phyloP scores from a whole-genome alignment of 2,113 vertebrate species.

The Leucoraja erinaceus region DNA sequence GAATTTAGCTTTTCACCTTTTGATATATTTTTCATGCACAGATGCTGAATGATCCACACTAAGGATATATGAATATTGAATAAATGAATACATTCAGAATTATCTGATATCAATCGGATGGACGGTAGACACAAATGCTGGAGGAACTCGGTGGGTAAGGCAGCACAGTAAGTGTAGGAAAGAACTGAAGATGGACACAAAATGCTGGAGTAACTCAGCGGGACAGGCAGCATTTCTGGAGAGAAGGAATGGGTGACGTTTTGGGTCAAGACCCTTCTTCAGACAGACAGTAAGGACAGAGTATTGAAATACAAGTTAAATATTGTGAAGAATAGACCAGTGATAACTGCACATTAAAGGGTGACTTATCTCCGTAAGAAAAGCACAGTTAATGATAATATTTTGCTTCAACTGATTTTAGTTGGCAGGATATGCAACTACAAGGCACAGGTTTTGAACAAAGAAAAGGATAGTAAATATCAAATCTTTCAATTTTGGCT shows the following conservation, averaged over 20 bases:
- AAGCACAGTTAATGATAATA: background rate
- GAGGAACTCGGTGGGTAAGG: no score
- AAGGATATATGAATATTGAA: background rate
- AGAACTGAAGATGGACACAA: no score
- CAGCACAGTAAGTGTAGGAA: no score
- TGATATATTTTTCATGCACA: background rate
- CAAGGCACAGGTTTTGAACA: background rate
- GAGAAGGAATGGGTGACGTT: no score
- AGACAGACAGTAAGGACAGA: background rate
- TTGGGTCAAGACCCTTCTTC: no score
- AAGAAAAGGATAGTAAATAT: background rate
- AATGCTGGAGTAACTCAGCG: no score
- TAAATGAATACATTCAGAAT: constrained; percentile 4
- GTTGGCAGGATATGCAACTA: background rate
- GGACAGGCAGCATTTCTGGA: no score
- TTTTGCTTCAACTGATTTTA: background rate
- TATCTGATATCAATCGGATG: background rate
- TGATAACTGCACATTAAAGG: background rate
- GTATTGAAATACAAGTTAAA: background rate
- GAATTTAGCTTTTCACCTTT: background rate
- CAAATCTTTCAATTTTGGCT: background rate
- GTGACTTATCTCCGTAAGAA: background rate
- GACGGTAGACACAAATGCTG: no score
- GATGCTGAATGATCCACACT: background rate
- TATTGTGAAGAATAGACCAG: background rate